Base-by-base conservation (phyloP, 2,797 vertebrate species). In the Thalassophryne amazonica region DNA sequence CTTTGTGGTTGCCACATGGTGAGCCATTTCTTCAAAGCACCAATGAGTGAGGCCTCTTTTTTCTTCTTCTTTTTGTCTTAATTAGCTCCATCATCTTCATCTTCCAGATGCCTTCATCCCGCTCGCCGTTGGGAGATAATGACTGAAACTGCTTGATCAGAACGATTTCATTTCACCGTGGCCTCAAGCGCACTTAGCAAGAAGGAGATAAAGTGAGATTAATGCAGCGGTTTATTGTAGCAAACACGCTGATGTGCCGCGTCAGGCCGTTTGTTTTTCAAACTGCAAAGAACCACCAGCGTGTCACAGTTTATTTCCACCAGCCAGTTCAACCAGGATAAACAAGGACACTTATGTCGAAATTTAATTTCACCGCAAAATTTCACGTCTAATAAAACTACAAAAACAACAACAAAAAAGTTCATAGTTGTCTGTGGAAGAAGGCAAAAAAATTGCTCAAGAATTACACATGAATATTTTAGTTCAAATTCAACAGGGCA, bases 161-260 rank as follows among this genome's bases (percentile, higher is more conserved):
- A 10, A 41, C 0, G 18, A 39, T 45, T 46, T 68, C 27, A 34
- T 57, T 54, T 36, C 39, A 12, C 21, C 7, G 7, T 3, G 21
- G 45, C 62, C 54, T 60, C 14, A 5, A 13, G 57, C 36, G 41
- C 48, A 27, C 46, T 64, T 60, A 51, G 57, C 55, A 58, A 64
- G 50, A 66, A 38, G 38, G 30, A 63, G 49, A 51, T 59, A 60
- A 68, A 68, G 47, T 42, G 39, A 62, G 65, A 78, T 66, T 60
- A 75, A 77, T 72, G 49, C 45, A 6, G 41, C 0, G 8, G 50
- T 62, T 52, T 45, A 36, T 21, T 42, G 32, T 0, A 5, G 37
- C 9, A 20, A 60, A 71, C 25, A 16, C 53, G 73, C 62, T 46
- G 55, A 68, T 68, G 47, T 17, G 28, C 50, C 3, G 20, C 54